These are phyloP conservation scores for Salpingus planirostris DNA, from an alignment of 2,888 invertebrate species.

Conservation along the genomic window DNA sequence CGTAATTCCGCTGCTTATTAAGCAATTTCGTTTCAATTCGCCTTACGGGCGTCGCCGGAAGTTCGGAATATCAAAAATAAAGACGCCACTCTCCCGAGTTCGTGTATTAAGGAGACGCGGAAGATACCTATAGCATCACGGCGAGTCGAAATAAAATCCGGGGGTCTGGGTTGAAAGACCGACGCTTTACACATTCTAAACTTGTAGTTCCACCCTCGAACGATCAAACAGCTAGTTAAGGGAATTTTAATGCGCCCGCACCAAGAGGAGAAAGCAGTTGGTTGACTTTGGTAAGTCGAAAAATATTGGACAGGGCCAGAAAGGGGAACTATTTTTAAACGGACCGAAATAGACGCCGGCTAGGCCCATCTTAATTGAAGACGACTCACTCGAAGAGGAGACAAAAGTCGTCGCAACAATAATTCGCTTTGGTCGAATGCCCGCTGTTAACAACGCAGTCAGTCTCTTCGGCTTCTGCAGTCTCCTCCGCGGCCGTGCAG, in stretches of 20 bases:
- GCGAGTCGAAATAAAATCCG: too few species aligned
- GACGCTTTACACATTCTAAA: too few species aligned
- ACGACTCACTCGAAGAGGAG: too few species aligned
- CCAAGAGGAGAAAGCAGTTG: conserved; percentile 7
- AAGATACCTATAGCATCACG: too few species aligned
- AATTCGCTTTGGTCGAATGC: too few species aligned
- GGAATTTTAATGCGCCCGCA: conserved; percentile 4
- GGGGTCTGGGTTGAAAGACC: conserved; percentile 13
- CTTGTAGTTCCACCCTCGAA: conserved; percentile 7
- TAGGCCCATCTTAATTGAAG: conserved; percentile 11
- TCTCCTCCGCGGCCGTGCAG: too few species aligned
- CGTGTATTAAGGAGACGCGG: too few species aligned
- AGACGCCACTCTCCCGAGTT: too few species aligned
- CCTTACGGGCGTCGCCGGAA: too few species aligned
- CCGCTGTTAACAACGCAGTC: conserved; percentile 29
- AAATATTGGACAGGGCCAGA: conserved; percentile 17
- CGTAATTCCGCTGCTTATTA: too few species aligned
- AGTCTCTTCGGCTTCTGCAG: too few species aligned
- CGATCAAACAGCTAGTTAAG: conserved; percentile 7
- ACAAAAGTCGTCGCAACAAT: conserved; percentile 10
- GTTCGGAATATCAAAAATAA: conserved; percentile 8
- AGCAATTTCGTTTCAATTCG: too few species aligned
- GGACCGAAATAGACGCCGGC: conserved; percentile 10
- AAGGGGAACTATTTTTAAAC: conserved; percentile 17
- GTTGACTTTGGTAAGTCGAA: conserved; percentile 14